phyloP scores from a whole-genome alignment of 2,888 invertebrate species.

The Poecilobothrus nobilitatus region DNA sequence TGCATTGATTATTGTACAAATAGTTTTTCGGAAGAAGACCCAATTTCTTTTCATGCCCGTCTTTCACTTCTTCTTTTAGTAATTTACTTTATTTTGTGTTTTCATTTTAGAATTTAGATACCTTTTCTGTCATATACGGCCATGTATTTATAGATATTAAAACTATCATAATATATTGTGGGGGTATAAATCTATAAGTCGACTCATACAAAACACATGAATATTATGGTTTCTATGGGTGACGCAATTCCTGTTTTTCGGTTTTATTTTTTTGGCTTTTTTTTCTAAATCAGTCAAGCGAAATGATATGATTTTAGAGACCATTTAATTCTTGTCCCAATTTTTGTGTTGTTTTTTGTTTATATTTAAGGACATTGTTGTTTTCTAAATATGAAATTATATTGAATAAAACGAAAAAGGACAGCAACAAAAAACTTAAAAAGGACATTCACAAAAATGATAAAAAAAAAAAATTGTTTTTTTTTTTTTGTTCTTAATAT shows the following conservation, averaged over 20 bases:
- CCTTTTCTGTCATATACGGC: no score
- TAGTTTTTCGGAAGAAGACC: no score
- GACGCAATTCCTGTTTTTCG: background rate
- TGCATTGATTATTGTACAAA: no score
- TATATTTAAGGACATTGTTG: background rate
- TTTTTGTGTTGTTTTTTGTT: background rate
- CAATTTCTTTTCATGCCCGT: no score
- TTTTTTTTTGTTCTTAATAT: background rate
- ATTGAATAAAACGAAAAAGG: background rate
- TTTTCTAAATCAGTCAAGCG: background rate
- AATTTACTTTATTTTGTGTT: no score
- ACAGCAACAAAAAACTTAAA: background rate
- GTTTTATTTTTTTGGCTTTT: background rate
- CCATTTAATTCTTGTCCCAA: constrained; percentile 3
- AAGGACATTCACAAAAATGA: background rate
- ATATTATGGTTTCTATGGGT: background rate
- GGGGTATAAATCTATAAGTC: no score
- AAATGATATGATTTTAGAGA: constrained; percentile 6
- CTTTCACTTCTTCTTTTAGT: no score
- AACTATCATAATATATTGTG: no score
- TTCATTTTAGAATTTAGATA: no score
- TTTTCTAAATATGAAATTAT: background rate
- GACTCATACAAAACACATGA: background rate
- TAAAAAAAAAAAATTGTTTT: background rate
- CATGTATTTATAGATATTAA: no score